Evolutionary conservation across 2,113 vertebrate genomes (phyloP).

Genomic region (Condylura cristata): DNA sequence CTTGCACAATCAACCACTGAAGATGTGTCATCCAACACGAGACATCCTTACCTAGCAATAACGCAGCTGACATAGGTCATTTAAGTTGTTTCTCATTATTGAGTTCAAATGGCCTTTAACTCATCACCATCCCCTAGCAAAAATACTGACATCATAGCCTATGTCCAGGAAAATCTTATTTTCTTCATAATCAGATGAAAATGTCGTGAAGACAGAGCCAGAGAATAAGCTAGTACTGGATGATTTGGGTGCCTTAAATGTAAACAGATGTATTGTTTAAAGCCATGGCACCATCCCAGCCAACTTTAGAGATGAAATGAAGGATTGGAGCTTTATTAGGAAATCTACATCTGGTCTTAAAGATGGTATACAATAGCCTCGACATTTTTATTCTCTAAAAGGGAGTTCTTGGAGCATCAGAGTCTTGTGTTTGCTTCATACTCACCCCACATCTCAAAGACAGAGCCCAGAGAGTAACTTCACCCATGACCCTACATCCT

Average conservation of each 20-base stretch:
- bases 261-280: neutral
- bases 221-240: neutral
- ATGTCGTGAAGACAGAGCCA: conserved; percentile 15
- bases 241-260: conserved; percentile 25
- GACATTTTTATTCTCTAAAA: neutral
- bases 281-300: neutral
- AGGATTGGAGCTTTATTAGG: neutral
- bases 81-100: neutral
- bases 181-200: conserved; percentile 43
- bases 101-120: neutral
- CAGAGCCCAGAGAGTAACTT: neutral
- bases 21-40: conserved; percentile 23
- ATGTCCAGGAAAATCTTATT: neutral
- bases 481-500: neutral
- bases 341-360: conserved; percentile 26
- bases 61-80: neutral
- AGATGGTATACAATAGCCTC: neutral
- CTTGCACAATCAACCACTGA: conserved; percentile 28
- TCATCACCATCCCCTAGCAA: neutral
- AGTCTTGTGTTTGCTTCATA: neutral
- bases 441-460: neutral
- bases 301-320: conserved; percentile 39
- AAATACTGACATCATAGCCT: neutral
- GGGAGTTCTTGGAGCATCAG: neutral
- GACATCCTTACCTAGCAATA: neutral